Evolutionary conservation across 2,113 vertebrate genomes (phyloP).

Genomic region (Petrocephalus microphthalmus): DNA sequence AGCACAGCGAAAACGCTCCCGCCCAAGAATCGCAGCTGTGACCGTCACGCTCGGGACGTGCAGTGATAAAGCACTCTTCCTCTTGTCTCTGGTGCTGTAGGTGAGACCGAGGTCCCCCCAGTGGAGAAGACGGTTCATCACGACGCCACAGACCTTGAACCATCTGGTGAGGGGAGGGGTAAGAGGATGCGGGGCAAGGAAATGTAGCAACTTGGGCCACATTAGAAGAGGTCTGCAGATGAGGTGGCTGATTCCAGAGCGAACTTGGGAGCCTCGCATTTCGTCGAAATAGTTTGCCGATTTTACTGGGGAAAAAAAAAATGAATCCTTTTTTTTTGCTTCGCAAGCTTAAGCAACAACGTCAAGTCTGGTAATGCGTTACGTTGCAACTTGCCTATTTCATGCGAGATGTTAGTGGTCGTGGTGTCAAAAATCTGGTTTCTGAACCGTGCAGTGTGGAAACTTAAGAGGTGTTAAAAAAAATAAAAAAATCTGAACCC

Average conservation of each 20-base stretch:
- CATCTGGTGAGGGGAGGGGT: conserved; percentile 52
- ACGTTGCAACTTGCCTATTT: background rate
- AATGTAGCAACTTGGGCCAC: background rate
- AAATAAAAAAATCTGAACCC: background rate
- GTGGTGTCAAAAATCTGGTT: background rate
- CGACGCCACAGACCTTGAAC: conserved; percentile 7
- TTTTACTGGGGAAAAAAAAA: background rate
- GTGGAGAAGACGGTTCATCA: conserved; percentile 53
- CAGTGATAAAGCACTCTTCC: background rate
- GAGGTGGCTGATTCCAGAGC: background rate
- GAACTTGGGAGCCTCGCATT: background rate
- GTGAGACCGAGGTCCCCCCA: conserved; percentile 36
- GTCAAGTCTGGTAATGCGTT: background rate
- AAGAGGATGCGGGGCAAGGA: conserved; percentile 1
- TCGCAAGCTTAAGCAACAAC: background rate
- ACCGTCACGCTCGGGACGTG: background rate
- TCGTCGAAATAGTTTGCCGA: background rate
- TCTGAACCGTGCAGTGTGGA: background rate
- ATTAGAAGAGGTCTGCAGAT: background rate
- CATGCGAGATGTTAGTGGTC: background rate
- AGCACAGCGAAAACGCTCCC: background rate
- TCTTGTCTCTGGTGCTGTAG: conserved; percentile 28
- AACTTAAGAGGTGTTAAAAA: background rate
- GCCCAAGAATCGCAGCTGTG: background rate
- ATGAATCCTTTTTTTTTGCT: background rate